phyloP scores from a whole-genome alignment of 1,140 invertebrate genomes.

The Papilio xuthus region DNA sequence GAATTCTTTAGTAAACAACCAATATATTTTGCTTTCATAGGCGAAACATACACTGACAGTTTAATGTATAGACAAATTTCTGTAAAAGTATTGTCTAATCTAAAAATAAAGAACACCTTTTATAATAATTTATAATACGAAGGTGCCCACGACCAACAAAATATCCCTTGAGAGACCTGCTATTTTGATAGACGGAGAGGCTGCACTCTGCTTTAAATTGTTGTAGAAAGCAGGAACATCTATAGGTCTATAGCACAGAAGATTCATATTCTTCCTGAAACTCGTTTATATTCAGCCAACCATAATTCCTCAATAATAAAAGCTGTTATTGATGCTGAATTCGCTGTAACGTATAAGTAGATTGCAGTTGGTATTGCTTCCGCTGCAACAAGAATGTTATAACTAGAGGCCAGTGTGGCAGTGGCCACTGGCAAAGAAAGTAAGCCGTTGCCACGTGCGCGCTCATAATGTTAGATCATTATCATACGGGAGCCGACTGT shows the following conservation, averaged over 20 bases:
- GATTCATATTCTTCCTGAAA: too few relatives aligned
- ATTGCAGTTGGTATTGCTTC: not conserved
- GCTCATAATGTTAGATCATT: conserved; percentile 16
- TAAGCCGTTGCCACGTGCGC: conserved; percentile 7
- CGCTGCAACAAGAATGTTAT: not conserved
- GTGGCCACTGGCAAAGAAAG: conserved; percentile 9
- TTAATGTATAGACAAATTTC: not conserved
- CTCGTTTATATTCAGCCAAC: too few relatives aligned
- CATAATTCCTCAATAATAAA: too few relatives aligned
- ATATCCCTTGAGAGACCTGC: not conserved
- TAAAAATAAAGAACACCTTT: not conserved
- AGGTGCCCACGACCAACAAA: not conserved
- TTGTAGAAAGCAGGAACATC: not conserved
- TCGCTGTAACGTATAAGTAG: not conserved
- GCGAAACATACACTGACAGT: conserved; percentile 4
- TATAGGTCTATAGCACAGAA: not conserved
- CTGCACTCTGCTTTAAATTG: not conserved
- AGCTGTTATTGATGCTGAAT: not conserved
- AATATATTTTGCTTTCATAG: conserved; percentile 13
- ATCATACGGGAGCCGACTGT: not conserved
- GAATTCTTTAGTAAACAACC: conserved; percentile 16
- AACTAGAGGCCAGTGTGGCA: not conserved
- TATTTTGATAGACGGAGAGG: not conserved
- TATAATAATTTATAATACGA: not conserved
- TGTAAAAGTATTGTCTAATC: not conserved